A percentile compares a stretch with the other conserved stretches of the same genome.
Evolutionary conservation across 2,797 vertebrate species (phyloP).

Genomic region (Takifugu rubripes): DNA sequence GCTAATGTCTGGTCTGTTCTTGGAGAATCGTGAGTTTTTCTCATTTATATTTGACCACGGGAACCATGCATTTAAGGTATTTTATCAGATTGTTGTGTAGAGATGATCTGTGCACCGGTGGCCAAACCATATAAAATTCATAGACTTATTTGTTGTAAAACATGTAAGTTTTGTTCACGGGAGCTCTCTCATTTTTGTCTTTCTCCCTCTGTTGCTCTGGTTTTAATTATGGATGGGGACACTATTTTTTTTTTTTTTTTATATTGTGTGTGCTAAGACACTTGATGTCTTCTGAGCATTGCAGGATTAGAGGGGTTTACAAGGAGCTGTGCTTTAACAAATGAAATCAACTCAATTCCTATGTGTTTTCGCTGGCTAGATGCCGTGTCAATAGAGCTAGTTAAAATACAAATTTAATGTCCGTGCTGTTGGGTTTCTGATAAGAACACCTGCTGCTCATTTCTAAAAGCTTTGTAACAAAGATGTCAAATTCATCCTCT

Average conservation of each 20-base stretch:
- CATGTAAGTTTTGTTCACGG: slow-evolving; percentile 5
- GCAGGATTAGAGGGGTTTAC: slow-evolving; percentile 31
- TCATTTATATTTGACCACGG: too few species aligned
- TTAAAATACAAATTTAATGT: slow-evolving; percentile 9
- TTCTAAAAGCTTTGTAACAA: slow-evolving; percentile 47
- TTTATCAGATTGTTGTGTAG: background rate
- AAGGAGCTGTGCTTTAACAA: slow-evolving; percentile 3
- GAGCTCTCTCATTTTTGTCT: slow-evolving; percentile 28
- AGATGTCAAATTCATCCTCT: slow-evolving; percentile 48
- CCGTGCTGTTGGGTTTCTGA: slow-evolving; percentile 8
- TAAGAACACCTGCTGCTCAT: slow-evolving; percentile 6
- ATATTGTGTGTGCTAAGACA: slow-evolving; percentile 45
- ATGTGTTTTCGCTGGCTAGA: background rate
- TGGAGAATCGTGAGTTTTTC: too few species aligned
- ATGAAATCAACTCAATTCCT: background rate
- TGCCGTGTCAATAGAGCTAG: background rate
- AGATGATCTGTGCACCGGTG: slow-evolving; percentile 35
- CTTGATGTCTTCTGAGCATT: slow-evolving; percentile 46
- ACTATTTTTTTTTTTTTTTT: slow-evolving; percentile 33
- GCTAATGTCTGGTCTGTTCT: slow-evolving; percentile 19
- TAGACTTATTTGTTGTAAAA: slow-evolving; percentile 42
- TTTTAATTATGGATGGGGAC: slow-evolving; percentile 62
- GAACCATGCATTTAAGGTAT: background rate
- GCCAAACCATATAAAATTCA: slow-evolving; percentile 36
- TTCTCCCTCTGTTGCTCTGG: slow-evolving; percentile 16